These are phyloP conservation scores for Pipistrellus pipistrellus DNA, from an alignment of 2,797 vertebrate genomes.

Conservation along the genomic window DNA sequence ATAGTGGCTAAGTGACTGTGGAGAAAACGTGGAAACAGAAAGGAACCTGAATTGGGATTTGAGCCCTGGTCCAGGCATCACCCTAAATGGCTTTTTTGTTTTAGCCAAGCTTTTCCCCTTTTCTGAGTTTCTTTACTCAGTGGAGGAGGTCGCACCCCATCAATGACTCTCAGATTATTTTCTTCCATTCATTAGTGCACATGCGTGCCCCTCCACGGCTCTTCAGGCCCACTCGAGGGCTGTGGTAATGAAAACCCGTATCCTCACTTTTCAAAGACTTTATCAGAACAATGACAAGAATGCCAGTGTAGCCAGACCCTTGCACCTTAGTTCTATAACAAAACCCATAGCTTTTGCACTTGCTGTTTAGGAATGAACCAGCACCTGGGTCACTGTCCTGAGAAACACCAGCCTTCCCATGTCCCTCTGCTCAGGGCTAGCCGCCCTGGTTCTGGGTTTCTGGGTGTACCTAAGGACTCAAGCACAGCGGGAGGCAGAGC, in stretches of 20 bases:
- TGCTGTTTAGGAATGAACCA: not conserved
- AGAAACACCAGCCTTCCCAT: not conserved
- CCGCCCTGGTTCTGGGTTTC: not conserved
- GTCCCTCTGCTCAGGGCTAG: not conserved
- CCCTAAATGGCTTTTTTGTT: not conserved
- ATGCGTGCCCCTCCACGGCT: not conserved
- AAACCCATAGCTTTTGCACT: not conserved
- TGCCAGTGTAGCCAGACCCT: not conserved
- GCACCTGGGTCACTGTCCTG: not conserved
- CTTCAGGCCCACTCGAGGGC: not conserved
- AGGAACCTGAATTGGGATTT: not conserved
- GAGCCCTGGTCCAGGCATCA: not conserved
- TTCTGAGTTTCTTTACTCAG: not conserved
- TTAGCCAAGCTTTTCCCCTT: not conserved
- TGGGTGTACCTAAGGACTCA: not conserved
- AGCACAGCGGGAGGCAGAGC: not conserved
- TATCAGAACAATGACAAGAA: not conserved
- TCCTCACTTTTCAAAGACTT: not conserved
- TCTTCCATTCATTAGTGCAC: too few species aligned
- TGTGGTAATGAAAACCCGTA: not conserved
- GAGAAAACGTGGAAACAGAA: not conserved
- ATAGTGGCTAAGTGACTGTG: not conserved
- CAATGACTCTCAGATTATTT: not conserved
- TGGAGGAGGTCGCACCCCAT: not conserved
- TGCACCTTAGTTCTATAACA: not conserved